Base-by-base conservation (phyloP, 2,888 invertebrate species). In the Pristionchus mayeri region DNA sequence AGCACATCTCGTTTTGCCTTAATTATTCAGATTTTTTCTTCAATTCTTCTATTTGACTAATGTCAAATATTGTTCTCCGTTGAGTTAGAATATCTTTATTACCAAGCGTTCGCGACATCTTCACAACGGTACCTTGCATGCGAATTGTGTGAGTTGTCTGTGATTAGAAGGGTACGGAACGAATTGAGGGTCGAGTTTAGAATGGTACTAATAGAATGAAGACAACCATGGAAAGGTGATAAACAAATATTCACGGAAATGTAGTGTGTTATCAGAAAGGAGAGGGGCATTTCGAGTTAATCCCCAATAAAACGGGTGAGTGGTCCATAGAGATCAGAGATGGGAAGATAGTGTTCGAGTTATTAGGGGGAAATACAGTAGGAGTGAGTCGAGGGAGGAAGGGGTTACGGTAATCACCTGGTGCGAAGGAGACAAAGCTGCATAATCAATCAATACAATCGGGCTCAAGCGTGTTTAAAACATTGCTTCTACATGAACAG, bases 221-320 rank as follows among this genome's bases (percentile, higher is more conserved):
- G 37, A 71, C 71, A 71, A 71, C 71, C 71, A 71, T 71, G 71
- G 44, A 71, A 71, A 71, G 71, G 71, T 71, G 71, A 71, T 71
- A 71, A 44, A 71, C 44, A 71, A 71, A 71, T 24, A 40, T n/a
- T 40, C 40, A n/a, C 16, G 71, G 71, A 71, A 71, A 71, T 71
- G 71, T 71, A 71, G 44, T 9, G 67, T 67, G n/a, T 71, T 71
- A 44, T 71, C 40, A 44, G 71, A 71, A 71, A 71, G 71, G n/a
- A 24, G 24, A 40, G 40, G 40, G 71, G 71, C 40, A 40, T 44
- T 71, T 40, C n/a, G 40, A 44, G 37, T 37, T 71, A 71, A 16
- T 37, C 40, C 71, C 24, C 71, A 44, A n/a, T 71, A 37, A 44
- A 37, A 71, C 40, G 40, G 24, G 18, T n/a, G 18, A 71, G 24